A percentile compares a stretch with the other conserved stretches of the same genome.
Conservation (phyloP, 2,113 vertebrate genomes). For the Mesoclemmys tuberculata region DNA sequence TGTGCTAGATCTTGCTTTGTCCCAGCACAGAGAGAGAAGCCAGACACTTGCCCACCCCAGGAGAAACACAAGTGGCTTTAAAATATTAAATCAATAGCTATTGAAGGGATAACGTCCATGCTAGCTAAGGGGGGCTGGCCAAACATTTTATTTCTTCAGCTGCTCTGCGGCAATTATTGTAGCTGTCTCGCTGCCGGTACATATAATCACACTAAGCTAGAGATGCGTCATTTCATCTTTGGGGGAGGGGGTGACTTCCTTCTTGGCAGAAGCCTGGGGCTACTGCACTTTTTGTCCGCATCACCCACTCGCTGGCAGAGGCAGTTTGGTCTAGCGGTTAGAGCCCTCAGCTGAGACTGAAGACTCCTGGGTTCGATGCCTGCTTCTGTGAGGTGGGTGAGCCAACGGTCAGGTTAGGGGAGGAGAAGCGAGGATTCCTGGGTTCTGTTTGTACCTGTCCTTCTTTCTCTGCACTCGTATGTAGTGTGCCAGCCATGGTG, state of each 20-base stretch:
- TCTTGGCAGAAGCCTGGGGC: background rate
- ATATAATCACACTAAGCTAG: background rate
- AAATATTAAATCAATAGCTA: background rate
- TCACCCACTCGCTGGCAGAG: background rate
- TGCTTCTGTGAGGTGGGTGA: background rate
- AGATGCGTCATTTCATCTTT: background rate
- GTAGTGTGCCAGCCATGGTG: background rate
- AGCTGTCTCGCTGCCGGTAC: background rate
- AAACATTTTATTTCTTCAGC: fast-evolving
- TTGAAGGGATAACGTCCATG: fast-evolving
- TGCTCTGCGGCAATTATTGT: background rate
- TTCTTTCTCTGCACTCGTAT: background rate
- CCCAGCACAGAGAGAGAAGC: background rate
- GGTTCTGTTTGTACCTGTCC: fast-evolving
- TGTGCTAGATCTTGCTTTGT: background rate
- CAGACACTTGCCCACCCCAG: background rate
- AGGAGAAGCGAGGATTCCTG: background rate
- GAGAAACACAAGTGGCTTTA: background rate
- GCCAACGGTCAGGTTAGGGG: background rate
- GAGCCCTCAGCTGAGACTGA: fast-evolving
- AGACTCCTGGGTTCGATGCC: background rate
- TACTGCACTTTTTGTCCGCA: fast-evolving
- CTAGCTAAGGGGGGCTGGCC: background rate
- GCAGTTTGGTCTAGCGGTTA: background rate
- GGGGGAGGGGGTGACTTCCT: fast-evolving